These are phyloP conservation scores for Melikaiella ostensackeni DNA, from an alignment of 2,888 invertebrate genomes.

Conservation along the genomic window DNA sequence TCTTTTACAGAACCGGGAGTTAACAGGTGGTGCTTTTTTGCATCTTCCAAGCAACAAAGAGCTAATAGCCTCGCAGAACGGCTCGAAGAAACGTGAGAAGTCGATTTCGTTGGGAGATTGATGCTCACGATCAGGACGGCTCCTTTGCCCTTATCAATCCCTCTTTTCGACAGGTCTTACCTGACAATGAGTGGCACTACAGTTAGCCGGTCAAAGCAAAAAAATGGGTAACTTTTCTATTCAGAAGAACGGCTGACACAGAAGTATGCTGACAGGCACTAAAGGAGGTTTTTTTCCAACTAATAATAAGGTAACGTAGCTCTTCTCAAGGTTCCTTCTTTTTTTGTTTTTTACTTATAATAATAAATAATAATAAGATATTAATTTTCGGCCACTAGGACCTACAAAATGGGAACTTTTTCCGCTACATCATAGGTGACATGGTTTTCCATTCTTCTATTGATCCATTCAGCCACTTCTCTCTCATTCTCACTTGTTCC, in stretches of 20 bases:
- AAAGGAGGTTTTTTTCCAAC: not conserved
- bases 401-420: too few relatives aligned
- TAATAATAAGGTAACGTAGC: not conserved
- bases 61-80: constrained; percentile 45
- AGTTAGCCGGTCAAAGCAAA: not conserved
- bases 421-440: too few relatives aligned
- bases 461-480: too few relatives aligned
- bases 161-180: constrained; percentile 43
- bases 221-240: not conserved
- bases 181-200: not conserved
- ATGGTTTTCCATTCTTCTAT: too few relatives aligned
- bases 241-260: not conserved
- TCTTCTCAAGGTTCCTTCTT: not conserved
- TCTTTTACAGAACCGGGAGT: constrained; percentile 46
- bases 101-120: constrained; percentile 53
- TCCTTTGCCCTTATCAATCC: constrained; percentile 46
- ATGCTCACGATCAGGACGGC: constrained; percentile 51
- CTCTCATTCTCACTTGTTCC: too few relatives aligned
- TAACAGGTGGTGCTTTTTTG: constrained; percentile 58
- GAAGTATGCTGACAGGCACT: not conserved
- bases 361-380: too few relatives aligned
- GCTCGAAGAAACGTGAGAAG: constrained; percentile 46
- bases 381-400: too few relatives aligned
- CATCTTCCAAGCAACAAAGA: constrained; percentile 43
- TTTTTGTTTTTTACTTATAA: not conserved